Conservation (phyloP, 2,888 invertebrate genomes). For the Cecidostiba fungosa region DNA sequence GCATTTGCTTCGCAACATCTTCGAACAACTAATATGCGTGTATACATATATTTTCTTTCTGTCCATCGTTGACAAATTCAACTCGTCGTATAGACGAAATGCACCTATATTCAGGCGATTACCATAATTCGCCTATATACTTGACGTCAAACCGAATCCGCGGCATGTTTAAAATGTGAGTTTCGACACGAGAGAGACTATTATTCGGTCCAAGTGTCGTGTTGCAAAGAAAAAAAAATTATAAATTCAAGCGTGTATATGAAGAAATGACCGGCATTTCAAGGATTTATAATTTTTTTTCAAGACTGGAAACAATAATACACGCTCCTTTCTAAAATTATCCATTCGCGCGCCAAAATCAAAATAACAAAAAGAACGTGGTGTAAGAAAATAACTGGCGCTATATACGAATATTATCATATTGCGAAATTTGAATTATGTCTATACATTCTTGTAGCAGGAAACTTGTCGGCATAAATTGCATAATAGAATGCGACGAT, state of each 20-base stretch:
- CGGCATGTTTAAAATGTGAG: neutral
- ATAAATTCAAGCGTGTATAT: neutral
- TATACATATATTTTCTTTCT: neutral
- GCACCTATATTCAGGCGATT: constrained; percentile 5
- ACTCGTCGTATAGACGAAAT: neutral
- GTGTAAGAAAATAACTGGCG: neutral
- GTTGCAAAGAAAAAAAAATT: neutral
- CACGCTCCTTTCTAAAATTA: neutral
- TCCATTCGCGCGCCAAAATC: neutral
- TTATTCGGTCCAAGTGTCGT: constrained; percentile 6
- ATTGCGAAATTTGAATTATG: neutral
- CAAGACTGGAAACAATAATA: neutral
- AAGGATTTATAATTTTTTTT: neutral
- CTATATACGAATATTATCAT: neutral
- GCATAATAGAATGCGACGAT: neutral
- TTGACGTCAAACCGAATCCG: neutral
- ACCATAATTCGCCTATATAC: neutral
- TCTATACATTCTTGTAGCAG: neutral
- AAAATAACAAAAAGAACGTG: neutral
- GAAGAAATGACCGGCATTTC: neutral
- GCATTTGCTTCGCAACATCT: neutral
- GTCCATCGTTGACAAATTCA: neutral
- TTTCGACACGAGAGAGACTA: neutral
- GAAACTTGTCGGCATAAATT: neutral
- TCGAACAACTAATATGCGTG: neutral